Conservation (phyloP, 2,797 vertebrate genomes). For the Amphiprion clarkii region DNA sequence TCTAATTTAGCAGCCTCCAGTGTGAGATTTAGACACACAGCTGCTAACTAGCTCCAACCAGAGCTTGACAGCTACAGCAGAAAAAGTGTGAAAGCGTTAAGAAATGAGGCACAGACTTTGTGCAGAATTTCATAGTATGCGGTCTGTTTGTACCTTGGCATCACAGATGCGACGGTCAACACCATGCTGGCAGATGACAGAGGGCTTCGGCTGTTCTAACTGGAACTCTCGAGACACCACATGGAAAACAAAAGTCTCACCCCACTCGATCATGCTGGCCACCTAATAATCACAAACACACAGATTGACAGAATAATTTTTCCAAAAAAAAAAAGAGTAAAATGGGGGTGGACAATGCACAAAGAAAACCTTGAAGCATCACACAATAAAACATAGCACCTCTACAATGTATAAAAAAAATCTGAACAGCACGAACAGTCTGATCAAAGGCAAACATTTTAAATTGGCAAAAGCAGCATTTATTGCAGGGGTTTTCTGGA, state of each 20-base stretch:
- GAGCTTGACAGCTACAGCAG: constrained; percentile 14
- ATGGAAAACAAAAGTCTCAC: constrained; percentile 94
- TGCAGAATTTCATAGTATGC: background rate
- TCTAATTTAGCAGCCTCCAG: constrained; percentile 31
- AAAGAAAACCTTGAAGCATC: background rate
- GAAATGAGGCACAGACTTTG: constrained; percentile 8
- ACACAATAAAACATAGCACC: background rate
- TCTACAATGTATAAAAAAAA: too few species aligned
- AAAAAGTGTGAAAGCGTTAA: constrained; percentile 7
- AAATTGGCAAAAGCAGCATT: background rate
- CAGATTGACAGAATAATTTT: background rate
- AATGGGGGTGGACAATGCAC: background rate
- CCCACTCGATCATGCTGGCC: constrained; percentile 93
- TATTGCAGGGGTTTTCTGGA: background rate
- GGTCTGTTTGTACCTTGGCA: constrained; percentile 87
- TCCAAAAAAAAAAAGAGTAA: background rate
- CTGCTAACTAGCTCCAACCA: constrained; percentile 19
- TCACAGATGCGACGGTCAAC: constrained; percentile 94
- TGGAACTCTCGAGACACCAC: constrained; percentile 96
- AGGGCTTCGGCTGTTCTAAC: constrained; percentile 94
- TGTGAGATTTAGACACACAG: constrained; percentile 5
- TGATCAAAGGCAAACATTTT: too few species aligned
- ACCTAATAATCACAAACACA: constrained; percentile 82
- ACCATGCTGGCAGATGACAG: constrained; percentile 95
- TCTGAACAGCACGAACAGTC: too few species aligned